Conservation (phyloP, 2,797 vertebrate species). For the Benthosema pterotum region DNA sequence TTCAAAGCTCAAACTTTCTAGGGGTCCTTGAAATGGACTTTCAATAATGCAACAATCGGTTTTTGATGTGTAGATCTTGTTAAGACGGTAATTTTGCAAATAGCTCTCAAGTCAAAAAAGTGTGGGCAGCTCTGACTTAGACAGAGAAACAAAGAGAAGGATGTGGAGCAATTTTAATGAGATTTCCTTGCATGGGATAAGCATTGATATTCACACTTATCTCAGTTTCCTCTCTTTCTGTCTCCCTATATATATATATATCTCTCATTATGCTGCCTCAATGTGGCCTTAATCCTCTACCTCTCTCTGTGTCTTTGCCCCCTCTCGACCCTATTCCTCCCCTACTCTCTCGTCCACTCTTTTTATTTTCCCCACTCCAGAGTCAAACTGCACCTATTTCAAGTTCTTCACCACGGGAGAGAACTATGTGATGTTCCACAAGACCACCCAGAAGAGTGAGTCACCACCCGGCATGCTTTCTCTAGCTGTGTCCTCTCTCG, state of each 20-base stretch:
- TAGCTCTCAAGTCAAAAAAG: no score
- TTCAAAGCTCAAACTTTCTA: no score
- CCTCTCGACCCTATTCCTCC: background rate
- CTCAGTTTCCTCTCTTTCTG: background rate
- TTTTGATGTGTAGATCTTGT: no score
- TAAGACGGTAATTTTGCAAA: no score
- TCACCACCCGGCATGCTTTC: slow-evolving; percentile 40
- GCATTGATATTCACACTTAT: background rate
- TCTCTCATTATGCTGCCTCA: background rate
- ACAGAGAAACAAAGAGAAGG: background rate
- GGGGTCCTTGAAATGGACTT: no score
- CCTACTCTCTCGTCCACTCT: slow-evolving; percentile 27
- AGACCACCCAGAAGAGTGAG: slow-evolving; percentile 86
- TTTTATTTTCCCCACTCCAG: slow-evolving; percentile 70
- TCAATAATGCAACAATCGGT: no score
- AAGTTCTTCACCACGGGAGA: slow-evolving; percentile 92
- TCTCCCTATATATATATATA: background rate
- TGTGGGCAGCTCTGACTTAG: no score
- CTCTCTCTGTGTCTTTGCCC: background rate
- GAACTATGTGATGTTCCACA: slow-evolving; percentile 84
- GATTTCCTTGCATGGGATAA: background rate
- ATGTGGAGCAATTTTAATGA: slow-evolving; percentile 33
- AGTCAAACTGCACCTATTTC: slow-evolving; percentile 90
- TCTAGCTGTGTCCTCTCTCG: slow-evolving; percentile 22
- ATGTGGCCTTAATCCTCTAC: background rate